A percentile compares a stretch with the other conserved stretches of the same genome.
Evolutionary conservation across 35 echinoderm and acorn worm genomes (phyloP).

Genomic region (Ophioderma brevispina): DNA sequence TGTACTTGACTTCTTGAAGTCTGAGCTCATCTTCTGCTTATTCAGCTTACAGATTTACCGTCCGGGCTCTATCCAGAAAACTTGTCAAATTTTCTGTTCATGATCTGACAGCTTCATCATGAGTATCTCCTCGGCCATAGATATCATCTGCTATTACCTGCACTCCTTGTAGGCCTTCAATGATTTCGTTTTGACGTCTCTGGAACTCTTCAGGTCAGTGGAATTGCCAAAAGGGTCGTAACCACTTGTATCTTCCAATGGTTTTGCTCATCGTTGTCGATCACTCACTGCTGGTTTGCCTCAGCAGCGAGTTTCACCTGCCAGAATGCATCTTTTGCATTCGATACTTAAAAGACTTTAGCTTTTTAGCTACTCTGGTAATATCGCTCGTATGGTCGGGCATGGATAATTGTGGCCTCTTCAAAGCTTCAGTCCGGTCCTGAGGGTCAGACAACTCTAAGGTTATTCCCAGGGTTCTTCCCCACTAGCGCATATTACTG

Average conservation of each 20-base stretch:
- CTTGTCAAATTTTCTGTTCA: conserved; percentile 36
- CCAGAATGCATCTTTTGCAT: not conserved
- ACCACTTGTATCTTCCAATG: conserved; percentile 56
- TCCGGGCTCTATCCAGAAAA: conserved; percentile 29
- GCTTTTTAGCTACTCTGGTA: not conserved
- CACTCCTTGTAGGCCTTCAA: conserved; percentile 42
- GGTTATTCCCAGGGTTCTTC: conserved; percentile 19
- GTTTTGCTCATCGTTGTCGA: conserved; percentile 39
- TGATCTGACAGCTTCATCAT: conserved; percentile 41
- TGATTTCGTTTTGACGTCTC: conserved; percentile 55
- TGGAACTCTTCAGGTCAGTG: conserved; percentile 63
- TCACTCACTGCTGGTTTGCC: conserved; percentile 33
- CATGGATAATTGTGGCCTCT: conserved; percentile 58
- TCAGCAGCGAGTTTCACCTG: not conserved
- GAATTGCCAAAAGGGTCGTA: conserved; percentile 50
- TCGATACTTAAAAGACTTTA: not conserved
- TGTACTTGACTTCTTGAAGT: conserved; percentile 4
- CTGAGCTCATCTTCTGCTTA: not conserved
- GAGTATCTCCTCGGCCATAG: conserved; percentile 32
- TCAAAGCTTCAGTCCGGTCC: conserved; percentile 73
- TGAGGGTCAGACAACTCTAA: not conserved
- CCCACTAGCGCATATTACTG: conserved; percentile 41
- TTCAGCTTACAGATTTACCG: conserved; percentile 53
- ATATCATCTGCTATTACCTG: conserved; percentile 48
- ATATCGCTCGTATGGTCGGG: conserved; percentile 34